A percentile compares a stretch with the other conserved stretches of the same genome.
Evolutionary conservation across 2,888 invertebrate genomes (phyloP).

Genomic region (Heliconius sara): DNA sequence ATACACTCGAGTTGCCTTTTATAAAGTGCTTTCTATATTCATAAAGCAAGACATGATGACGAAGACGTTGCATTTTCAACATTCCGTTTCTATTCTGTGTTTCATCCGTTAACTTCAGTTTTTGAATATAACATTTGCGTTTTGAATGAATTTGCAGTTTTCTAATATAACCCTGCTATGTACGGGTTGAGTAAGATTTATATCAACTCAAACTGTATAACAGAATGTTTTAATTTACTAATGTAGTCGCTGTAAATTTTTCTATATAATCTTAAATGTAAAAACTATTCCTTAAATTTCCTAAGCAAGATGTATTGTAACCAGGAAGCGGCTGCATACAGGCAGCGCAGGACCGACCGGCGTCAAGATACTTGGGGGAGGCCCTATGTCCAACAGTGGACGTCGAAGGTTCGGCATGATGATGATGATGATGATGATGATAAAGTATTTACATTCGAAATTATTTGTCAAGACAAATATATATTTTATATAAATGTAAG

Average conservation of each 20-base stretch:
- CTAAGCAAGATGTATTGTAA: too few relatives aligned
- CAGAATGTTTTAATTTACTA: background rate
- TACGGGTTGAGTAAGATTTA: conserved; percentile 6
- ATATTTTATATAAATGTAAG: too few relatives aligned
- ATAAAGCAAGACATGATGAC: conserved; percentile 22
- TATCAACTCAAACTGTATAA: background rate
- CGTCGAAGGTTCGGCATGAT: too few relatives aligned
- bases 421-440: too few relatives aligned
- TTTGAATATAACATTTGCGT: conserved; percentile 30
- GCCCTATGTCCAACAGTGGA: too few relatives aligned
- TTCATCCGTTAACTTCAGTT: conserved; percentile 27
- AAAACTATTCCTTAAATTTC: too few relatives aligned
- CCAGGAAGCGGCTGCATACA: too few relatives aligned
- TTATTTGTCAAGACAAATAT: too few relatives aligned
- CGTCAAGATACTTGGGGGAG: too few relatives aligned
- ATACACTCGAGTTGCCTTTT: conserved; percentile 1
- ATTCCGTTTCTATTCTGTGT: conserved; percentile 33
- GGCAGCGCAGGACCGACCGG: too few relatives aligned
- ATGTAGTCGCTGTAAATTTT: background rate
- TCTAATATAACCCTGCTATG: conserved; percentile 15
- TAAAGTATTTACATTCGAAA: too few relatives aligned
- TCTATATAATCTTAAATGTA: background rate
- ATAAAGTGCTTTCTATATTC: conserved; percentile 16
- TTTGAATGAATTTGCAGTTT: conserved; percentile 34
- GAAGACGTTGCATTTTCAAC: conserved; percentile 24